Conservation (phyloP, 2,113 vertebrate genomes). For the Bagarius yarrelli region DNA sequence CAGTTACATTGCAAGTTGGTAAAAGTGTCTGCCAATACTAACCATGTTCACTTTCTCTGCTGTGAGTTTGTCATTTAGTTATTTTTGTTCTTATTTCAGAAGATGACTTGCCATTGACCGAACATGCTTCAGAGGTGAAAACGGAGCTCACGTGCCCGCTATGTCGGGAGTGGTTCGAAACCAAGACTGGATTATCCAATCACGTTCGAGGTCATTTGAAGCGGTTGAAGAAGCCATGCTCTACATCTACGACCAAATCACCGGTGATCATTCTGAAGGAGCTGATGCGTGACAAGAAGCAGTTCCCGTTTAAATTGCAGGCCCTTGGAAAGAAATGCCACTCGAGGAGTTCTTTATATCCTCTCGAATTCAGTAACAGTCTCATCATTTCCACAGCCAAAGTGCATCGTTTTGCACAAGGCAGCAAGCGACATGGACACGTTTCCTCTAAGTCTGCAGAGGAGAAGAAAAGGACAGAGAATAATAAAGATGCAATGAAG, state of each 20-base stretch:
- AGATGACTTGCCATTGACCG: neutral
- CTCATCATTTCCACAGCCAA: conserved; percentile 68
- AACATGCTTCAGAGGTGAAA: conserved; percentile 1
- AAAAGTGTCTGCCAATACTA: neutral
- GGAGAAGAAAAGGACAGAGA: conserved; percentile 78
- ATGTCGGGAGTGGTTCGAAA: conserved; percentile 93
- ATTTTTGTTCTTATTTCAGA: conserved; percentile 24
- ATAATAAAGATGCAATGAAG: conserved; percentile 76
- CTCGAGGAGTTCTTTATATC: conserved; percentile 73
- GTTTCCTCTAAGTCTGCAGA: conserved; percentile 71
- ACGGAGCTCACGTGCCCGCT: conserved; percentile 78
- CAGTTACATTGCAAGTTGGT: too few relatives aligned
- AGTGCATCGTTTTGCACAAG: conserved; percentile 79
- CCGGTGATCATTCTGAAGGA: conserved; percentile 89
- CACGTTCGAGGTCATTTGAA: conserved; percentile 96
- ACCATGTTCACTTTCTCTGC: neutral
- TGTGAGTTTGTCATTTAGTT: neutral
- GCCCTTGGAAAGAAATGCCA: conserved; percentile 86
- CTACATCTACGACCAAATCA: conserved; percentile 84
- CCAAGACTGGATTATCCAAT: conserved; percentile 95
- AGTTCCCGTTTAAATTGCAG: conserved; percentile 88
- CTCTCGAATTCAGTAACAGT: conserved; percentile 77
- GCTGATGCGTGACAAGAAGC: conserved; percentile 95
- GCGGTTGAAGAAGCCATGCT: conserved; percentile 86
- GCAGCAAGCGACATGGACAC: conserved; percentile 78